These are phyloP conservation scores for Apostichopus californicus DNA, from an alignment of 35 echinoderm and acorn worm genomes.

Conservation along the genomic window DNA sequence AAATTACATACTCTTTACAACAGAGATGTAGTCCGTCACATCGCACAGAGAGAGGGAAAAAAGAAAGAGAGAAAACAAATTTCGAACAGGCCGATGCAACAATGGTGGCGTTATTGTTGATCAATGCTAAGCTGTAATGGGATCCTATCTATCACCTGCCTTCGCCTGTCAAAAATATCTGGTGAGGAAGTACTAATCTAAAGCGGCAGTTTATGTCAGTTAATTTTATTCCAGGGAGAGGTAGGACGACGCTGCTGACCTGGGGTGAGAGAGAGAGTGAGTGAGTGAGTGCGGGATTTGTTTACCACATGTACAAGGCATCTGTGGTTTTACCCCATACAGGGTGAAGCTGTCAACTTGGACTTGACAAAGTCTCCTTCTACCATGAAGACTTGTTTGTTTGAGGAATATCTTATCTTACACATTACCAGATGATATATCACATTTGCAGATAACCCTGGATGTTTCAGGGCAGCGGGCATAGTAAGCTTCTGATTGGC, in stretches of 20 bases:
- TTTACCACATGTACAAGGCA: neutral
- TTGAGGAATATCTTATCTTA: neutral
- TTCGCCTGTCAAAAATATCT: constrained; percentile 25
- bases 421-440: neutral
- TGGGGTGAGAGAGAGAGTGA: neutral
- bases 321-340: constrained; percentile 37
- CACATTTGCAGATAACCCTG: neutral
- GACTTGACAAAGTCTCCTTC: constrained; percentile 12
- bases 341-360: neutral
- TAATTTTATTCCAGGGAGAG: neutral
- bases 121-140: neutral
- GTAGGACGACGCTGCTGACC: neutral
- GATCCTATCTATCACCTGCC: constrained; percentile 25
- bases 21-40: no score
- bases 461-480: neutral
- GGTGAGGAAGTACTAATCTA: neutral
- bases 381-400: neutral
- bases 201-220: constrained; percentile 20
- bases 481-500: neutral
- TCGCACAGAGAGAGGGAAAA: no score
- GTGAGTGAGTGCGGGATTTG: constrained; percentile 1
- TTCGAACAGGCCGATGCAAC: neutral
- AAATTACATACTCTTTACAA: no score
- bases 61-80: no score
- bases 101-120: constrained; percentile 9